Evolutionary conservation across 2,888 invertebrate species (phyloP).

Genomic region (Cosmopolites sordidus): DNA sequence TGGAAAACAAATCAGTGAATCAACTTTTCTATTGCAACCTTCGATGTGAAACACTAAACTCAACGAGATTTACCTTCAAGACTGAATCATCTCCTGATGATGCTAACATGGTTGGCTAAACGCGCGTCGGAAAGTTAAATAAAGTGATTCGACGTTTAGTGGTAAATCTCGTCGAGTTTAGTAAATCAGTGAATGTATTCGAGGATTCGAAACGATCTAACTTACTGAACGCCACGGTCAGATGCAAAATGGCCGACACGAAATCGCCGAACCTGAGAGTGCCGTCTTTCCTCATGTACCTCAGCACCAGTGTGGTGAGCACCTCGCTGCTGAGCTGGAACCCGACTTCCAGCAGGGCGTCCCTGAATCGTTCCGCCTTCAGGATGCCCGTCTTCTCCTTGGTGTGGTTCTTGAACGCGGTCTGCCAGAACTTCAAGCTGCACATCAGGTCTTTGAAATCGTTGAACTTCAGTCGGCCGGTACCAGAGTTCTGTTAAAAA

Average conservation of each 20-base stretch:
- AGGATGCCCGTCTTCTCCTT: conserved; percentile 87
- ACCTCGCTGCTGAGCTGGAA: conserved; percentile 83
- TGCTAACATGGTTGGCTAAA: no score
- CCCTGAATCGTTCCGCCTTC: conserved; percentile 77
- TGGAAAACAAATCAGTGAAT: conserved; percentile 49
- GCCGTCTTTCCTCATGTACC: conserved; percentile 90
- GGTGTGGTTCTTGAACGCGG: conserved; percentile 83
- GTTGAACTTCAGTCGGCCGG: conserved; percentile 74
- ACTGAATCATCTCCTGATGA: no score
- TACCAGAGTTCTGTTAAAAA: conserved; percentile 60
- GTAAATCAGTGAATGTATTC: background rate
- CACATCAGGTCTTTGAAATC: conserved; percentile 91
- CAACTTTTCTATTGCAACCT: no score
- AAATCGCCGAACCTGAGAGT: conserved; percentile 89
- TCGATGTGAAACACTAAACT: no score
- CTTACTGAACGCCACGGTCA: conserved; percentile 85
- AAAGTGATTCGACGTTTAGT: no score
- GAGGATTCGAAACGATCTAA: conserved; percentile 22
- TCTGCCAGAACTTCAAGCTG: conserved; percentile 87
- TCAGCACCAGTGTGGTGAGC: conserved; percentile 72
- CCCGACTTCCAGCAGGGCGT: conserved; percentile 81
- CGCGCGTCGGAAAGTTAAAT: no score
- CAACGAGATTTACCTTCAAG: no score
- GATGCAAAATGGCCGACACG: conserved; percentile 81
- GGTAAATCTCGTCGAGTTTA: no score